Percentiles rank a stretch among this genome's conserved stretches.
Evolutionary conservation across 2,113 vertebrate species (phyloP).

Genomic region (Phyllopteryx taeniolatus): DNA sequence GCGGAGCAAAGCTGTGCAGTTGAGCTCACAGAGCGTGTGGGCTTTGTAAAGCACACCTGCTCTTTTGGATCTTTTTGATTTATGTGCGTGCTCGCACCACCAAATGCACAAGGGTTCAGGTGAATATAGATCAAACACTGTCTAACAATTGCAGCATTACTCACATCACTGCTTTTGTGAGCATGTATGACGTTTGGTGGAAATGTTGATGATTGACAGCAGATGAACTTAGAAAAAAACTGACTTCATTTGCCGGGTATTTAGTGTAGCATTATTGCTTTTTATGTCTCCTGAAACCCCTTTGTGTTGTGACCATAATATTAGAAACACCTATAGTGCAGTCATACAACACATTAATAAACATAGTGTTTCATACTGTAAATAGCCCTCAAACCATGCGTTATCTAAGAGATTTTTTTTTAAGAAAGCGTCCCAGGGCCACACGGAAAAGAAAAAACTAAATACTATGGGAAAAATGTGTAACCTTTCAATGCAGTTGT

Average conservation of each 20-base stretch:
- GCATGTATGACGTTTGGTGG: not conserved
- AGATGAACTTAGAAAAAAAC: not conserved
- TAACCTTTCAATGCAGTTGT: not conserved
- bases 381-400: not conserved
- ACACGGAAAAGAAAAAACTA: not conserved
- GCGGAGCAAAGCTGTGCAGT: conserved; percentile 8
- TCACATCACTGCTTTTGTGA: not conserved
- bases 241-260: not conserved
- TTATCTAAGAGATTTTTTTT: not conserved
- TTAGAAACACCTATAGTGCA: not conserved
- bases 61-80: conserved; percentile 4
- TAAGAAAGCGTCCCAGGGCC: not conserved
- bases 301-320: not conserved
- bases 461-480: not conserved
- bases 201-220: not conserved
- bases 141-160: not conserved
- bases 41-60: conserved; percentile 5
- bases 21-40: conserved; percentile 3
- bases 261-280: not conserved
- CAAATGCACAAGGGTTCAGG: conserved; percentile 4
- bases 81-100: not conserved
- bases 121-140: conserved; percentile 3
- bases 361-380: not conserved
- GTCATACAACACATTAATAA: not conserved
- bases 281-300: not conserved